Evolutionary conservation across 2,113 vertebrate species (phyloP), one percentile per base, ranked within the genome.

Genomic region (Tringa solitaria): DNA sequence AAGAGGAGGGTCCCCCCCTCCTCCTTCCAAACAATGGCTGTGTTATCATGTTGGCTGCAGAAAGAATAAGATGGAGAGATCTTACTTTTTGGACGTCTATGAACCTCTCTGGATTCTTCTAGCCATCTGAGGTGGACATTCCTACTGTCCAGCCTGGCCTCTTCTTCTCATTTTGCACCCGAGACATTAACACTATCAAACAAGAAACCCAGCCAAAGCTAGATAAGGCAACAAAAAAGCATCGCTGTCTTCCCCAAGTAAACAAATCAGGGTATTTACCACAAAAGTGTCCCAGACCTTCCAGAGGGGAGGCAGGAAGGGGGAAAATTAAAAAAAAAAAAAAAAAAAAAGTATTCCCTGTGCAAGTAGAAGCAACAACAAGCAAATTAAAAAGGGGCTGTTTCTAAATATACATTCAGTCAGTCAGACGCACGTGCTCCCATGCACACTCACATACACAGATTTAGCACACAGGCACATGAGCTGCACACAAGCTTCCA

Each of bases 161-260:
- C 72, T 89, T 93, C 78, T 59, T 94, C 82, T 93, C 73, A 95
- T 87, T 93, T 96, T 97, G 96, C 96, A 96, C 96, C 96, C 84
- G 83, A 95, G 96, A 97, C 97, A 95, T 97, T 94, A 96, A 94
- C 45, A 43, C 89, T 95, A 97, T 97, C 96, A 97, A 97, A 98
- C 93, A 98, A 93, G 97, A 98, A 98, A 98, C 97, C 97, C 98
- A 98, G 98, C 98, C 98, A 97, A 94, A 97, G 98, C 98, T 98
- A 97, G 97, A 97, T 98, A 98, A 98, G 98, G 98, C 98, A 98
- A 98, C 98, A 97, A 97, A 98, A 96, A 98, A 98, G 96, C 98
- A 98, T 98, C 94, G 93, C 90, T 97, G 92, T 97, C 97, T 98
- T 98, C 95, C 96, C 98, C 97, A 97, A 95, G 98, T 97, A 97